Percentiles rank a stretch among this genome's conserved stretches.
phyloP scores from a whole-genome alignment of 2,797 vertebrate genomes.

The Perdix hodgsoniae region DNA sequence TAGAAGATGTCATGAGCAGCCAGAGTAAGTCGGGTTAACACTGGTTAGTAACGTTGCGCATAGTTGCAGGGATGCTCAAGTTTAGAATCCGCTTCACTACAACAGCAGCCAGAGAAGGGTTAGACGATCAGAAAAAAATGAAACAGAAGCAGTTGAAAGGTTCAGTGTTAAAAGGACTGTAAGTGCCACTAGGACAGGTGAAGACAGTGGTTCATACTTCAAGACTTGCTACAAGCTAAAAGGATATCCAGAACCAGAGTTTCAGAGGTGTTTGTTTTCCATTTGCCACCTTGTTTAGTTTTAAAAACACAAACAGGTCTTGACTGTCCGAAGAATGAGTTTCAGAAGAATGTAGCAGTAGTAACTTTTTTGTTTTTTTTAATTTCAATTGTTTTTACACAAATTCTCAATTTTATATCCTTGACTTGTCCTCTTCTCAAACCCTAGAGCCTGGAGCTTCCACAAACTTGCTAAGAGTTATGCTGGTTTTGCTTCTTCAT shows the following conservation, averaged over 20 bases:
- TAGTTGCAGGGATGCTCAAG: constrained; percentile 72
- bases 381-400: constrained; percentile 8
- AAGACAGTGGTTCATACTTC: constrained; percentile 65
- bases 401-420: constrained; percentile 34
- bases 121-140: constrained; percentile 72
- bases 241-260: constrained; percentile 48
- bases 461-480: constrained; percentile 40
- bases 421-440: constrained; percentile 52
- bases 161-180: constrained; percentile 78
- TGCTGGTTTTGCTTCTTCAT: constrained; percentile 27
- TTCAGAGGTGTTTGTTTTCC: constrained; percentile 46
- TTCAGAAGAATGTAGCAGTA: constrained; percentile 49
- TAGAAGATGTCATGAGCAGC: constrained; percentile 80
- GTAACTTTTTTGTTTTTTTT: not conserved
- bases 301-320: constrained; percentile 28
- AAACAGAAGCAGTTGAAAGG: constrained; percentile 76
- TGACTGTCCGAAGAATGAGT: constrained; percentile 58
- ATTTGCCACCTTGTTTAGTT: constrained; percentile 64
- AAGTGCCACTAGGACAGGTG: constrained; percentile 65
- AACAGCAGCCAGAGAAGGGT: constrained; percentile 81
- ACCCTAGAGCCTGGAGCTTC: constrained; percentile 62
- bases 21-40: constrained; percentile 81
- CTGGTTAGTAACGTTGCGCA: constrained; percentile 84
- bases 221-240: constrained; percentile 60
- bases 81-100: constrained; percentile 82